Evolutionary conservation across 2,797 vertebrate species (phyloP).

Genomic region (Etheostoma perlongum): DNA sequence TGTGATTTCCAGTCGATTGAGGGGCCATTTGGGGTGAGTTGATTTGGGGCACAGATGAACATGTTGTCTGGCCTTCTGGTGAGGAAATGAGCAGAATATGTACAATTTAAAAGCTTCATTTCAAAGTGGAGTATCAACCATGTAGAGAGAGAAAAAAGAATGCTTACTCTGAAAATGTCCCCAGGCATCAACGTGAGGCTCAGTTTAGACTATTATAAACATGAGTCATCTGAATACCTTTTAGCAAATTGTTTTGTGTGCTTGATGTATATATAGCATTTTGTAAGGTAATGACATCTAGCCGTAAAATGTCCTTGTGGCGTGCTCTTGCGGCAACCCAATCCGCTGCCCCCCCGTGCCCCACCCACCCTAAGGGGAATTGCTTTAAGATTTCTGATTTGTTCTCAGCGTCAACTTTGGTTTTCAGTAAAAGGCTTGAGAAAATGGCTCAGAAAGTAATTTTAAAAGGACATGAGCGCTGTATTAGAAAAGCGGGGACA

Average conservation of each 20-base stretch:
- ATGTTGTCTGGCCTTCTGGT: conserved; percentile 27
- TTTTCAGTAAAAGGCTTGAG: conserved; percentile 33
- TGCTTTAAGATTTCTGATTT: conserved; percentile 52
- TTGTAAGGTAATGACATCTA: conserved; percentile 32
- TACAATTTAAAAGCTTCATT: conserved; percentile 6
- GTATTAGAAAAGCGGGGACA: conserved; percentile 37
- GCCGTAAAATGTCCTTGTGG: conserved; percentile 45
- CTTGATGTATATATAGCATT: conserved; percentile 22
- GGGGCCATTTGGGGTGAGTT: conserved; percentile 56
- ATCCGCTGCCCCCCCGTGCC: conserved; percentile 15
- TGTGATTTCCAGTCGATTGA: conserved; percentile 47
- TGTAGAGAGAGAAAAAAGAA: background rate
- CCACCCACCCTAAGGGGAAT: conserved; percentile 14
- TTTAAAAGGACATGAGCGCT: conserved; percentile 49
- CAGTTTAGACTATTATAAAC: conserved; percentile 25
- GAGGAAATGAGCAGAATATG: conserved; percentile 10
- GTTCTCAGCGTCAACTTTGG: conserved; percentile 50
- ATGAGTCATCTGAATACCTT: conserved; percentile 35
- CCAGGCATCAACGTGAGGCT: background rate
- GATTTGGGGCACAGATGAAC: conserved; percentile 46
- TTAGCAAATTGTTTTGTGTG: conserved; percentile 40
- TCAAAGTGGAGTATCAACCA: conserved; percentile 5
- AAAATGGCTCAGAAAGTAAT: conserved; percentile 58
- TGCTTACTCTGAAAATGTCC: conserved; percentile 21
- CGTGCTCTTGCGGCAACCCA: conserved; percentile 19